phyloP scores from a whole-genome alignment of 2,888 invertebrate species.

The Eristalis tenax region DNA sequence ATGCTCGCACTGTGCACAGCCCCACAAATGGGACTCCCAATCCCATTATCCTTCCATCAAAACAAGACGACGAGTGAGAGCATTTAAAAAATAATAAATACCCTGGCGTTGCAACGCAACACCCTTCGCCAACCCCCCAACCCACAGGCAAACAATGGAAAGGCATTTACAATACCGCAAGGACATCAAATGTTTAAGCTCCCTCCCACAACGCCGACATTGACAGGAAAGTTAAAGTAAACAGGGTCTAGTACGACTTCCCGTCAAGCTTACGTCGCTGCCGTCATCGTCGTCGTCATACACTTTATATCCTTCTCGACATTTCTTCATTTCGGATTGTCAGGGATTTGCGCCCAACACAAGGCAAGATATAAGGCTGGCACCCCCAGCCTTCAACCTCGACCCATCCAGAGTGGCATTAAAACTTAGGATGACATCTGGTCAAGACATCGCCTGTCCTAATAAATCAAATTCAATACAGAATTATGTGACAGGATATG shows the following conservation, averaged over 20 bases:
- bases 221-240: slow-evolving; percentile 43
- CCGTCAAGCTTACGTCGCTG: slow-evolving; percentile 52
- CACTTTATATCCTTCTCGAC: slow-evolving; percentile 57
- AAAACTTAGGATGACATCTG: slow-evolving; percentile 63
- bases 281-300: neutral
- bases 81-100: slow-evolving; percentile 70
- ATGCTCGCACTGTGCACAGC: neutral
- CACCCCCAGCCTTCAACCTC: neutral
- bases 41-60: slow-evolving; percentile 63
- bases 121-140: slow-evolving; percentile 5
- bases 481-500: slow-evolving; percentile 63
- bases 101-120: slow-evolving; percentile 44
- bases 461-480: slow-evolving; percentile 67
- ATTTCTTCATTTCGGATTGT: slow-evolving; percentile 68
- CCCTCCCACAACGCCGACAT: neutral
- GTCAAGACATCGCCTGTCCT: slow-evolving; percentile 68
- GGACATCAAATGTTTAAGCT: slow-evolving; percentile 37
- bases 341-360: slow-evolving; percentile 42
- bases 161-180: slow-evolving; percentile 37
- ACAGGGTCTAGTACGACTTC: slow-evolving; percentile 50
- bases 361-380: neutral
- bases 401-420: neutral
- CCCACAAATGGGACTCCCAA: slow-evolving; percentile 28
- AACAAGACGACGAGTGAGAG: slow-evolving; percentile 44
- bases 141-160: slow-evolving; percentile 3